Percentiles rank a stretch among this genome's conserved stretches.
Conservation (phyloP, 2,888 invertebrate species). For the Sphaerophoria taeniata region DNA sequence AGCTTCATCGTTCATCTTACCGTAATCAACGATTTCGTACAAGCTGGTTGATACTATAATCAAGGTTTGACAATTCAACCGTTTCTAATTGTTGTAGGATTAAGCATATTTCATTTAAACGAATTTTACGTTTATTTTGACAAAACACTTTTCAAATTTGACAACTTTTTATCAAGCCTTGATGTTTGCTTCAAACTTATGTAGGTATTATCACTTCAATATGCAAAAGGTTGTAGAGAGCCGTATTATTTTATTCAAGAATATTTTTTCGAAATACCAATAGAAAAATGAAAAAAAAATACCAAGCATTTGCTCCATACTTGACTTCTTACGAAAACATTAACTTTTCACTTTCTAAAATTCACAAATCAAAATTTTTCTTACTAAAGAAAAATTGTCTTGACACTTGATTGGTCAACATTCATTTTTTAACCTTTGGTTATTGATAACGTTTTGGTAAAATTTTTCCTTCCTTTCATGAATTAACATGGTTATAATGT, state of each 20-base stretch:
- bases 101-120: background rate
- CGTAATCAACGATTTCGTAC: too few relatives aligned
- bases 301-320: background rate
- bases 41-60: background rate
- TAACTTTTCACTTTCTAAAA: too few relatives aligned
- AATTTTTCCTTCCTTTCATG: too few relatives aligned
- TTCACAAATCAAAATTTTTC: too few relatives aligned
- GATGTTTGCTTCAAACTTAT: background rate
- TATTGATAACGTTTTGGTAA: too few relatives aligned
- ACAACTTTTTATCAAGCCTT: too few relatives aligned
- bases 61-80: conserved; percentile 1
- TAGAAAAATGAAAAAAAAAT: background rate
- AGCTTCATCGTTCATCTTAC: too few relatives aligned
- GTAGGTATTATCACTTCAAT: background rate
- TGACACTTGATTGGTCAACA: too few relatives aligned
- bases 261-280: background rate
- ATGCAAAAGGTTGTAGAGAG: background rate
- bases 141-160: background rate
- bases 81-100: conserved; percentile 2
- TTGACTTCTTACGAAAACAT: too few relatives aligned
- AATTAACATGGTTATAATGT: too few relatives aligned
- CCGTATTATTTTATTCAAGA: background rate
- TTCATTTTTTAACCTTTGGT: too few relatives aligned
- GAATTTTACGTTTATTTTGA: conserved; percentile 5
- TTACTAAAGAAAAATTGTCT: too few relatives aligned